Percentiles rank a stretch among this genome's conserved stretches.
Evolutionary conservation across 1,140 invertebrate species (phyloP).

Genomic region (Heliothis subflexa): DNA sequence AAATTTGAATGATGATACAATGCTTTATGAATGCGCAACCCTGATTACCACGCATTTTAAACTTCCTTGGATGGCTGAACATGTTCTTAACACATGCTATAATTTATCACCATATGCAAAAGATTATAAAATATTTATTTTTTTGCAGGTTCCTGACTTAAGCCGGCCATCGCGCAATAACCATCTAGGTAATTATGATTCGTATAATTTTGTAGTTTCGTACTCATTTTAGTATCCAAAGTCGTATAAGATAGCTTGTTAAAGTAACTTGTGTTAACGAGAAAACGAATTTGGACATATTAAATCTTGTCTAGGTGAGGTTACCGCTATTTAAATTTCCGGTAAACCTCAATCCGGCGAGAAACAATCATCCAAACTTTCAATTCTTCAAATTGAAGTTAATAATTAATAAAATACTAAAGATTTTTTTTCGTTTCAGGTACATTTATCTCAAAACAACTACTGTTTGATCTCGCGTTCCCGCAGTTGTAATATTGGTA

Average conservation of each 20-base stretch:
- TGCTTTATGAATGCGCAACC: slow-evolving; percentile 84
- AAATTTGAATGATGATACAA: slow-evolving; percentile 77
- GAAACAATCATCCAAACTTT: slow-evolving; percentile 62
- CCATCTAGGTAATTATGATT: slow-evolving; percentile 49
- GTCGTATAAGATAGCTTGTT: slow-evolving; percentile 57
- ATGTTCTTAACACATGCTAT: neutral
- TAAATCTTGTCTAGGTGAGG: slow-evolving; percentile 82
- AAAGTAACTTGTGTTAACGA: slow-evolving; percentile 67
- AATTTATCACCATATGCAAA: too few species aligned
- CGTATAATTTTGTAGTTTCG: neutral
- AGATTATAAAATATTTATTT: neutral
- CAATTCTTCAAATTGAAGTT: neutral
- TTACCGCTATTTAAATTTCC: slow-evolving; percentile 76
- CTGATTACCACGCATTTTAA: slow-evolving; percentile 84
- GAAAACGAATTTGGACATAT: slow-evolving; percentile 75
- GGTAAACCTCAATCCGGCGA: slow-evolving; percentile 81
- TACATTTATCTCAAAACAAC: neutral
- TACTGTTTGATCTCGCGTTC: too few species aligned
- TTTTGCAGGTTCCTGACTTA: neutral
- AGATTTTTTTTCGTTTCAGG: slow-evolving; percentile 48
- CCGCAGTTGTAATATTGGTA: too few species aligned
- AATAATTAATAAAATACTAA: too few species aligned
- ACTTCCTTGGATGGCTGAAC: slow-evolving; percentile 85
- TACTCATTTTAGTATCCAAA: slow-evolving; percentile 34
- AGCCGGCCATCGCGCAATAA: neutral